A percentile compares a stretch with the other conserved stretches of the same genome.
These are phyloP conservation scores for Thaleichthys pacificus DNA, from an alignment of 2,797 vertebrate species.

Conservation along the genomic window DNA sequence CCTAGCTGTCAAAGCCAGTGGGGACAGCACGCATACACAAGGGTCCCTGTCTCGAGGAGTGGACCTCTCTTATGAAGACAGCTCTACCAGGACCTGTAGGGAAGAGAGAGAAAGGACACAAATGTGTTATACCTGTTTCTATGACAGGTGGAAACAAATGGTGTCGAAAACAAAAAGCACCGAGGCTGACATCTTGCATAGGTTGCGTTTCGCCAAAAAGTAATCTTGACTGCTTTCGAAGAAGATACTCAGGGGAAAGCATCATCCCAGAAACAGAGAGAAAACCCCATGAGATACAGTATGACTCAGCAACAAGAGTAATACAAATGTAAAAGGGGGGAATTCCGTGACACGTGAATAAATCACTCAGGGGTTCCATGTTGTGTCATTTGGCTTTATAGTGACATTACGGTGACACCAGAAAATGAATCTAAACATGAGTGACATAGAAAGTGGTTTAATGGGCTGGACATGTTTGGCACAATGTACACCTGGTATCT, in stretches of 20 bases:
- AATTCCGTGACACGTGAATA: slow-evolving; percentile 8
- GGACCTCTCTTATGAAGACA: slow-evolving; percentile 17
- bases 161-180: not conserved
- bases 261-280: not conserved
- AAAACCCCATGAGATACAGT: not conserved
- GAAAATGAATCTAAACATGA: slow-evolving; percentile 25
- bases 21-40: slow-evolving; percentile 14
- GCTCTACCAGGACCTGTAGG: slow-evolving; percentile 61
- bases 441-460: slow-evolving; percentile 46
- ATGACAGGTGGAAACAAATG: not conserved
- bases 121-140: slow-evolving; percentile 28
- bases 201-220: too few species aligned
- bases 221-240: not conserved
- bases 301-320: not conserved
- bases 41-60: not conserved
- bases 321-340: not conserved
- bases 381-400: not conserved
- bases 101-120: slow-evolving; percentile 19
- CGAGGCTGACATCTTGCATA: not conserved
- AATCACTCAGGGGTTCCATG: not conserved
- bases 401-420: slow-evolving; percentile 20
- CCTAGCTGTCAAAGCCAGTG: not conserved
- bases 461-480: slow-evolving; percentile 38
- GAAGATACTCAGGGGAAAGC: not conserved
- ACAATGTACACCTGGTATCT: slow-evolving; percentile 50